Evolutionary conservation across 1,140 invertebrate genomes (phyloP).

Genomic region (Drosophila leontia): DNA sequence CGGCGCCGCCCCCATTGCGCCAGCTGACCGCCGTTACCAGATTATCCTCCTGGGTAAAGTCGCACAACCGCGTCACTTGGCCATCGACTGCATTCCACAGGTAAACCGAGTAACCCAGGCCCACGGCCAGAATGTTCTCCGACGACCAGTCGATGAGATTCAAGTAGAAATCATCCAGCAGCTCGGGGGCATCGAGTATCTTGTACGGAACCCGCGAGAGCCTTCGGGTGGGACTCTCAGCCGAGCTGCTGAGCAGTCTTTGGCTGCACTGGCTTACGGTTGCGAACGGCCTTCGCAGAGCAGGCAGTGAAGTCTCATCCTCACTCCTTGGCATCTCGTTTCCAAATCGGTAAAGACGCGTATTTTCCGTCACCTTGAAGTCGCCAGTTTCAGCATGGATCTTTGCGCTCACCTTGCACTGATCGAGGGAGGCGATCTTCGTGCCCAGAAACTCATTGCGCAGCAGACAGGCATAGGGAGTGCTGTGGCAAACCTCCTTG

Average conservation of each 20-base stretch:
- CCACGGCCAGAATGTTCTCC: conserved; percentile 98
- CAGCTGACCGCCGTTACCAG: conserved; percentile 99
- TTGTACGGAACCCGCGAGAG: conserved; percentile 99
- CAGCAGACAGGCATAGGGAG: conserved; percentile 36
- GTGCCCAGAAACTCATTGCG: conserved; percentile 41
- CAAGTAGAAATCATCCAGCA: conserved; percentile 99
- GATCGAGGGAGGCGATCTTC: conserved; percentile 24
- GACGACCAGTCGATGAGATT: conserved; percentile 99
- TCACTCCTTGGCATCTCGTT: neutral
- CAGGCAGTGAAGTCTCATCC: neutral
- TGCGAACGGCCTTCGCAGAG: conserved; percentile 9
- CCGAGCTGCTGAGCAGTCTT: conserved; percentile 28
- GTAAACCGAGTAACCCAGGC: conserved; percentile 98
- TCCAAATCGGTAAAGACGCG: conserved; percentile 19
- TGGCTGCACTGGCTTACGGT: conserved; percentile 26
- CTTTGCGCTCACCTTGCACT: conserved; percentile 11
- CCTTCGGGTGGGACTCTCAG: conserved; percentile 90
- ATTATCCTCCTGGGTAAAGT: conserved; percentile 95
- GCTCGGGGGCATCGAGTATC: conserved; percentile 97
- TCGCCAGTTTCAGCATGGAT: conserved; percentile 23
- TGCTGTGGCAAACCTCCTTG: conserved; percentile 6
- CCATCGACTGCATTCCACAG: conserved; percentile 99
- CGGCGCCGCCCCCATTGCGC: conserved; percentile 98
- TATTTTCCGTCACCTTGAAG: conserved; percentile 25
- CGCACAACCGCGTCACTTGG: conserved; percentile 97